Conservation (phyloP, 2,113 vertebrate genomes). For the Anser cygnoides region DNA sequence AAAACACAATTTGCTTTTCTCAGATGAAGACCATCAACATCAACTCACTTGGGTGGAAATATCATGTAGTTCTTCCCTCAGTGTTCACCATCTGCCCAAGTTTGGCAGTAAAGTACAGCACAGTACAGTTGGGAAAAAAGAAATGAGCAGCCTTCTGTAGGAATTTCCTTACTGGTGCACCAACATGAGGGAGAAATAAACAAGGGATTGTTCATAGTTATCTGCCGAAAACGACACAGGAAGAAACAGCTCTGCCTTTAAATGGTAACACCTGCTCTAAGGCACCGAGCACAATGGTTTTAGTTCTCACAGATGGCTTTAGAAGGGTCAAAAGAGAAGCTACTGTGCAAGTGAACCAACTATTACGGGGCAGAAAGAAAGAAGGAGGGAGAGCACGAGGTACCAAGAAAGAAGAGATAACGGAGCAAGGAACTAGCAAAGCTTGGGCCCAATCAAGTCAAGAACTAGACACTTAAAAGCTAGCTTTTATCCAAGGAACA, state of each 20-base stretch:
- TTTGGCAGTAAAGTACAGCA: neutral
- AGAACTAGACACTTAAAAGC: neutral
- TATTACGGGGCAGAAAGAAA: neutral
- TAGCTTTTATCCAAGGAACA: constrained; percentile 18
- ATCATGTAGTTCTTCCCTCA: neutral
- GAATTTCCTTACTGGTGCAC: neutral
- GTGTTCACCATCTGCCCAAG: neutral
- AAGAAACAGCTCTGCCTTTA: neutral
- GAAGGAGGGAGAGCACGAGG: neutral
- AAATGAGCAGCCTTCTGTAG: neutral
- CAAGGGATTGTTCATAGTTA: neutral
- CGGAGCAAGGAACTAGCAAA: neutral
- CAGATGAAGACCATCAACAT: neutral
- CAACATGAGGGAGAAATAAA: neutral
- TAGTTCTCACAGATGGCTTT: neutral
- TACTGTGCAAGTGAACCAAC: neutral
- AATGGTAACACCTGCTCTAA: constrained; percentile 16
- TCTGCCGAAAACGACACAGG: neutral
- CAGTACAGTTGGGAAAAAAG: neutral
- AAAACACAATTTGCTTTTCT: neutral
- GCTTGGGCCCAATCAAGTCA: neutral
- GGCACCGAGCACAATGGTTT: neutral
- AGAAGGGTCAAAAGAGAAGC: neutral
- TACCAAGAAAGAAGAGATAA: neutral
- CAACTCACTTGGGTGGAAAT: neutral